phyloP scores from a whole-genome alignment of 2,797 vertebrate species.

The Helicolenus hilgendorfi region DNA sequence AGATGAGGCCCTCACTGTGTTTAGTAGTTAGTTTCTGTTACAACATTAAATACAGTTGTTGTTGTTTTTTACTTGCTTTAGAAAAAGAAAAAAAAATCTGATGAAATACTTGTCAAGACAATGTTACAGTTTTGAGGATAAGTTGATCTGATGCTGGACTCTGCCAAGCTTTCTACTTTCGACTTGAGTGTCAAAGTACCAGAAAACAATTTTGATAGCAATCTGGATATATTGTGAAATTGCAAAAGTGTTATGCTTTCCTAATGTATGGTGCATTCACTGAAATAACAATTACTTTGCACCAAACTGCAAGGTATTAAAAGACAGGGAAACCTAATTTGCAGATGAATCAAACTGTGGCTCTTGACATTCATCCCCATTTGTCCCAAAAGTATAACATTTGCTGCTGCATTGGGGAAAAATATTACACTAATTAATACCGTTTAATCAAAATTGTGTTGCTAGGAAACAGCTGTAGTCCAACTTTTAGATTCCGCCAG shows the following conservation, averaged over 20 bases:
- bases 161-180: not conserved
- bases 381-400: constrained; percentile 13
- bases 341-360: not conserved
- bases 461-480: constrained; percentile 67
- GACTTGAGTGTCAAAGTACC: not conserved
- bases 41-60: not conserved
- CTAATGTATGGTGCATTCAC: not conserved
- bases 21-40: not conserved
- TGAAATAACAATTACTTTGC: not conserved
- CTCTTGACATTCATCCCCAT: constrained; percentile 7
- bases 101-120: not conserved
- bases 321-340: not conserved
- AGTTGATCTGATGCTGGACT: not conserved
- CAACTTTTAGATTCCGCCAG: constrained; percentile 16
- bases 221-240: not conserved
- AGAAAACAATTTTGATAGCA: not conserved
- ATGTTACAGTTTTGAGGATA: not conserved
- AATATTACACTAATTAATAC: constrained; percentile 46
- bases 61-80: not conserved
- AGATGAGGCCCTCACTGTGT: not conserved
- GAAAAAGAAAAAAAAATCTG: not conserved
- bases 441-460: constrained; percentile 55
- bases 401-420: not conserved
- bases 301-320: not conserved
- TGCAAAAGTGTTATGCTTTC: not conserved